Conservation (phyloP, 2,797 vertebrate genomes). For the Cuculus canorus region DNA sequence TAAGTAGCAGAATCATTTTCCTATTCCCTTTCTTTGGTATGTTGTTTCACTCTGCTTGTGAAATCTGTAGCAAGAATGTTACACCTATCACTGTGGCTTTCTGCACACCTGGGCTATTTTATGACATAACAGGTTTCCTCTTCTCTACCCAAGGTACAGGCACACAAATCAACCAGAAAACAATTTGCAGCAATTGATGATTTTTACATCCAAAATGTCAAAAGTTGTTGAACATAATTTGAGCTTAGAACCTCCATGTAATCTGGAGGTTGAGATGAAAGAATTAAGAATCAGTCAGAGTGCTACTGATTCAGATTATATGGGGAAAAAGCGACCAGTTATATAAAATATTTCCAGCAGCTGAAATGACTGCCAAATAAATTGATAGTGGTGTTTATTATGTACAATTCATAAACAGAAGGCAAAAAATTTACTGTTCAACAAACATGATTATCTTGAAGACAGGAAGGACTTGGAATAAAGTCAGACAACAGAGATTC, state of each 20-base stretch:
- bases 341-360: not conserved
- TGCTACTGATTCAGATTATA: not conserved
- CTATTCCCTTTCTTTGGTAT: not conserved
- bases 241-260: not conserved
- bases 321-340: not conserved
- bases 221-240: slow-evolving; percentile 51
- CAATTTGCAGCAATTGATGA: slow-evolving; percentile 1
- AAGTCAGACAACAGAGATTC: not conserved
- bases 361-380: slow-evolving; percentile 37
- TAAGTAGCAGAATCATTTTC: slow-evolving; percentile 9
- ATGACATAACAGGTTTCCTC: slow-evolving; percentile 26
- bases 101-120: slow-evolving; percentile 21
- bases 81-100: not conserved
- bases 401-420: not conserved
- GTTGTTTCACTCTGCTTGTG: not conserved
- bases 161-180: slow-evolving; percentile 45
- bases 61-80: slow-evolving; percentile 16
- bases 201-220: slow-evolving; percentile 41
- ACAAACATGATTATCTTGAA: not conserved
- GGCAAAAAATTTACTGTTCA: not conserved
- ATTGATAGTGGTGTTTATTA: not conserved
- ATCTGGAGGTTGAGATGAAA: slow-evolving; percentile 11
- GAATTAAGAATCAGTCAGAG: slow-evolving; percentile 17
- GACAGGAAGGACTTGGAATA: not conserved
- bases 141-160: slow-evolving; percentile 22